Conservation (phyloP, 2,113 vertebrate genomes). For the Syngnathus floridae region DNA sequence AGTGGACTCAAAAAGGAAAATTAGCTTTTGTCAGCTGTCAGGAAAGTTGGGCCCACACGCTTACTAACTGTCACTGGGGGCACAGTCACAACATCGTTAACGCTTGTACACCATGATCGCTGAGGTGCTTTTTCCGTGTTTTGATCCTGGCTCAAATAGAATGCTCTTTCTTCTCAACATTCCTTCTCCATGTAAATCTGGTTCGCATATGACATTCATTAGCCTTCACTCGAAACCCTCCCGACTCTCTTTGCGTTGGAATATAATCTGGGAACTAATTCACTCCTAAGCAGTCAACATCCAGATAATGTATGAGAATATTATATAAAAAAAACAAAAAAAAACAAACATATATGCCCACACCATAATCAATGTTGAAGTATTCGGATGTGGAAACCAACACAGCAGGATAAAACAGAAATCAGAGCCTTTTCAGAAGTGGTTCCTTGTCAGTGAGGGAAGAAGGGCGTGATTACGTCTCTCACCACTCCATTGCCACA, state of each 20-base stretch:
- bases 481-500: slow-evolving; percentile 37
- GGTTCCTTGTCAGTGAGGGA: slow-evolving; percentile 30
- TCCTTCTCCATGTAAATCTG: slow-evolving; percentile 25
- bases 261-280: slow-evolving; percentile 31
- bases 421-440: slow-evolving; percentile 50
- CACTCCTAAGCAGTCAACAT: background rate
- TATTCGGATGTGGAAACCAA: slow-evolving; percentile 24
- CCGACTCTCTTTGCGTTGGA: slow-evolving; percentile 8
- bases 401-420: slow-evolving; percentile 28
- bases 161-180: slow-evolving; percentile 32
- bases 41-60: slow-evolving; percentile 16
- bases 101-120: slow-evolving; percentile 38
- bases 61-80: slow-evolving; percentile 54
- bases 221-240: slow-evolving; percentile 48
- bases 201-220: slow-evolving; percentile 53
- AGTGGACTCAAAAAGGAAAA: slow-evolving; percentile 30
- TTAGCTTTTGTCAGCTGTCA: slow-evolving; percentile 52
- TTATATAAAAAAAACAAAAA: no score
- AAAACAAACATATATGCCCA: background rate
- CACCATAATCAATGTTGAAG: background rate
- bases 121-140: slow-evolving; percentile 37
- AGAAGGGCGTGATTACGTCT: slow-evolving; percentile 45
- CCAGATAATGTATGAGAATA: no score
- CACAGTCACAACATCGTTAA: slow-evolving; percentile 54
- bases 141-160: slow-evolving; percentile 39